Evolutionary conservation across 2,113 vertebrate species (phyloP).

Genomic region (Isurus oxyrinchus): DNA sequence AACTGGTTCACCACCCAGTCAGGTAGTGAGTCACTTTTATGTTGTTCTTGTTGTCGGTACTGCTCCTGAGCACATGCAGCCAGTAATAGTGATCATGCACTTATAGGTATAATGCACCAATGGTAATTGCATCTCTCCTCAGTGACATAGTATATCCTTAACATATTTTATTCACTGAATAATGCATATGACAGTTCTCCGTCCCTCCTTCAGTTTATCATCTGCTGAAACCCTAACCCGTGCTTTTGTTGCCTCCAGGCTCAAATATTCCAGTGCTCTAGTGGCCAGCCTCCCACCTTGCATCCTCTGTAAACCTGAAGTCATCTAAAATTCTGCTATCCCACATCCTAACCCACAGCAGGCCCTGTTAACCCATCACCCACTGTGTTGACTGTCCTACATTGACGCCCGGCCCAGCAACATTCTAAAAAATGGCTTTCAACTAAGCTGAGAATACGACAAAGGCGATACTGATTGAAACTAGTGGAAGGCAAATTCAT

Average conservation of each 20-base stretch:
- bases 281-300: not conserved
- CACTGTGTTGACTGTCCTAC: too few species aligned
- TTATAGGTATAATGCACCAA: not conserved
- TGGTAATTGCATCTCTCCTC: not conserved
- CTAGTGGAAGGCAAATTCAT: not conserved
- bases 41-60: not conserved
- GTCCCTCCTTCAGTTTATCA: not conserved
- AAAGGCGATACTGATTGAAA: not conserved
- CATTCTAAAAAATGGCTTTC: not conserved
- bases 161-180: not conserved
- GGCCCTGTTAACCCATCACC: not conserved
- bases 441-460: not conserved
- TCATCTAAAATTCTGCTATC: not conserved
- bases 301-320: not conserved
- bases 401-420: not conserved
- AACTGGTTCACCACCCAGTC: constrained; percentile 73
- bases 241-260: not conserved
- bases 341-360: not conserved
- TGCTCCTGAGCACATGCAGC: not conserved
- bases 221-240: not conserved
- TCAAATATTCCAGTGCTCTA: not conserved
- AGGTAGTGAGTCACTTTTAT: constrained; percentile 52
- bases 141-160: not conserved
- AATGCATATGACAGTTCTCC: not conserved
- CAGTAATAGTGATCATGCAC: not conserved